Percentiles rank a stretch among this genome's conserved stretches.
Evolutionary conservation across 2,888 invertebrate species (phyloP).

Genomic region (Pycnomerus fuliginosus): DNA sequence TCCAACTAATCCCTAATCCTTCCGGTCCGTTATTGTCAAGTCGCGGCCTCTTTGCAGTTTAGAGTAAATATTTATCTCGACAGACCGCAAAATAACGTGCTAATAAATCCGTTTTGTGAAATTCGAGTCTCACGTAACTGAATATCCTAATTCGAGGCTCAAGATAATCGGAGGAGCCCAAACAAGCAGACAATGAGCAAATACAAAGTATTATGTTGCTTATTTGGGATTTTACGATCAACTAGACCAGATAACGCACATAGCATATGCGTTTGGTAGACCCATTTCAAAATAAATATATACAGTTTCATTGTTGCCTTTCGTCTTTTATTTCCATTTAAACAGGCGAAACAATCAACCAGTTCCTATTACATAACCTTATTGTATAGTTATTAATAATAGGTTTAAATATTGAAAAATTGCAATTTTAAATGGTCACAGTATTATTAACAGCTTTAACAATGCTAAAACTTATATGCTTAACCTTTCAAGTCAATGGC

Average conservation of each 20-base stretch:
- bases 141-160: constrained; percentile 35
- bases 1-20: constrained; percentile 15
- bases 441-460: no score
- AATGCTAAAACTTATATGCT: no score
- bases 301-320: constrained; percentile 15
- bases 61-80: constrained; percentile 16
- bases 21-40: constrained; percentile 6
- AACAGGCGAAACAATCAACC: no score
- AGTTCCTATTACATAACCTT: no score
- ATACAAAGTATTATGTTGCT: constrained; percentile 37
- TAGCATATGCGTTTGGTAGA: constrained; percentile 26
- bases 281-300: constrained; percentile 21
- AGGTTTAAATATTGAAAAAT: no score
- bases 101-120: constrained; percentile 14
- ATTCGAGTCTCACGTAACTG: constrained; percentile 26
- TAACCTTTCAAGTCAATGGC: no score
- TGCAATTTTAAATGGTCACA: no score
- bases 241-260: constrained; percentile 29
- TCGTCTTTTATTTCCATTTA: neutral
- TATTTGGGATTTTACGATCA: constrained; percentile 39
- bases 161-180: constrained; percentile 34
- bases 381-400: no score
- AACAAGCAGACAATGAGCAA: constrained; percentile 33
- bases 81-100: no score
- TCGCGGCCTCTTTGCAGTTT: neutral